Base-by-base conservation (phyloP, 2,888 invertebrate genomes). In the Drosophila tripunctata region DNA sequence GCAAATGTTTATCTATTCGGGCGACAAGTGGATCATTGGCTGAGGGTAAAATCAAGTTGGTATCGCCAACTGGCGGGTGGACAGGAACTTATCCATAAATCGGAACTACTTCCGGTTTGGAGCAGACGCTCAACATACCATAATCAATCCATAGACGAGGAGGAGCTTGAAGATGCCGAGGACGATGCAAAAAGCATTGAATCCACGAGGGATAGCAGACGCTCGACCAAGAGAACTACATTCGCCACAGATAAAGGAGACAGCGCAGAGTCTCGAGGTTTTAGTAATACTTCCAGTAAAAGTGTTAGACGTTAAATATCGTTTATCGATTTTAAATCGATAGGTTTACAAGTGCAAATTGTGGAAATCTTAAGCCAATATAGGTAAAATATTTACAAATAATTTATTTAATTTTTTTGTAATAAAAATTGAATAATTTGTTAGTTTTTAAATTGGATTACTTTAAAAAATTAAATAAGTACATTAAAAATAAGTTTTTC, bases 1-100 rank as follows among this genome's bases (percentile, higher is more conserved):
- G 57, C 63, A 1, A 47, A 60, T 27, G 14, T 75, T 19, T 75
- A 63, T 14, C 35, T 75, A 0, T 17, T 75, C 5, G 51, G 69
- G 35, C 58, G 47, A 19, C 21, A 14, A 0, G 3, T 72, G 0
- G 72, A 72, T 14, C 14, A 60, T 15, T 72, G 48, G 51, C 17
- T 72, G 0, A 15, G 71, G 15, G 21, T 51, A 4, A 74, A 55
- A n/a, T 74, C 21, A 8, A 35, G 52, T 6, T 72, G 57, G 47
- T 56, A 74, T 30, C 55, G 75, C 1, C 48, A 50, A 21, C 2
- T 72, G 6, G 75, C 72, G 8, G 44, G 57, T 10, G 41, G 35
- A 0, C 75, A 72, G 43, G 30, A 24, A 4, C 5, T 73, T 0
- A 22, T 12, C 0, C n/a, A 22, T 8, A 24, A 24, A 7, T 8